Conservation (phyloP, 1,140 invertebrate genomes). For the Megalopta genalis region DNA sequence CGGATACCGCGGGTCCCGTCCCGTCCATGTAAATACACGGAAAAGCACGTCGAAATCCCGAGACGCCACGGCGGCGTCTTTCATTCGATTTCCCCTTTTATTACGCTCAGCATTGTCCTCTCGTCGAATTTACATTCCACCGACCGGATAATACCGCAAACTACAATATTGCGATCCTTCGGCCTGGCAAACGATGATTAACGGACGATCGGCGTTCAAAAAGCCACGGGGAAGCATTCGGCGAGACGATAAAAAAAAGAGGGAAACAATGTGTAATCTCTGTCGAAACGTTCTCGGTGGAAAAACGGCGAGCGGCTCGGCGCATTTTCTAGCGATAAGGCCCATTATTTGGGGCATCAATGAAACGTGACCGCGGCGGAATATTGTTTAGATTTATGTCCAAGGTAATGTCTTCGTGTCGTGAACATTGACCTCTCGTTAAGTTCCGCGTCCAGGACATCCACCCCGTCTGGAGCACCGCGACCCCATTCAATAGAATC, state of each 20-base stretch:
- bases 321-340: too few species aligned
- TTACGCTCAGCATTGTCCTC: background rate
- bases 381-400: slow-evolving; percentile 6
- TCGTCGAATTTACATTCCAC: background rate
- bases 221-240: too few species aligned
- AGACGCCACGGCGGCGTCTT: background rate
- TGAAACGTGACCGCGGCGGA: background rate
- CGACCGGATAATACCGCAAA: background rate
- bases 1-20: background rate
- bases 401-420: slow-evolving; percentile 3
- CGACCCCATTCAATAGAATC: slow-evolving; percentile 5
- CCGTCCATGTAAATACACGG: slow-evolving; percentile 1
- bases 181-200: background rate
- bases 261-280: too few species aligned
- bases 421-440: slow-evolving; percentile 5
- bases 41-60: background rate
- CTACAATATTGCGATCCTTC: background rate
- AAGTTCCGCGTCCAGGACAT: slow-evolving; percentile 5
- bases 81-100: background rate
- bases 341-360: too few species aligned
- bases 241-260: too few species aligned
- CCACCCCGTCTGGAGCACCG: slow-evolving; percentile 4
- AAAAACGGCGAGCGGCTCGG: too few species aligned
- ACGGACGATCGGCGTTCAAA: background rate
- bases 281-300: too few species aligned